phyloP scores from a whole-genome alignment of 64 coral and sea anemone species.

The Actinia equina region DNA sequence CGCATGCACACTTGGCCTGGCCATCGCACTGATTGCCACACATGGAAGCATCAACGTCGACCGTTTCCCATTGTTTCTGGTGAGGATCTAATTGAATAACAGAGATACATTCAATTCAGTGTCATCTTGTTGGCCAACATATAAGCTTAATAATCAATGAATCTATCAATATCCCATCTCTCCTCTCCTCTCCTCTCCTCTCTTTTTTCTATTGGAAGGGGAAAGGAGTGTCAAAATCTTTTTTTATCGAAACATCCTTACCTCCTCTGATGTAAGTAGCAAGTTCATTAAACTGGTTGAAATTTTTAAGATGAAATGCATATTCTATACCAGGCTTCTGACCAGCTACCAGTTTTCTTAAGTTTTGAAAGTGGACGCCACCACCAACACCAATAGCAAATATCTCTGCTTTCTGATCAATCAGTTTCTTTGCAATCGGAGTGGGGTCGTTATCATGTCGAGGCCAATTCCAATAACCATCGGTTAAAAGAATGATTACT shows the following conservation, averaged over 20 bases:
- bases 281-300: slow-evolving; percentile 68
- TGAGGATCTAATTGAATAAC: slow-evolving; percentile 49
- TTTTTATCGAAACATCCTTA: neutral
- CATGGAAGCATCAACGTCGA: slow-evolving; percentile 19
- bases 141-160: too few relatives aligned
- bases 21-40: slow-evolving; percentile 44
- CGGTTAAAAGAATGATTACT: slow-evolving; percentile 58
- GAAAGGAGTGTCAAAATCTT: too few relatives aligned
- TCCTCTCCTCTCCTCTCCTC: neutral
- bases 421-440: slow-evolving; percentile 11
- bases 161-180: neutral
- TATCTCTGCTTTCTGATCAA: slow-evolving; percentile 15
- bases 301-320: slow-evolving; percentile 62
- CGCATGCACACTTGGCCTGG: slow-evolving; percentile 45
- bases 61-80: slow-evolving; percentile 62
- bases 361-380: slow-evolving; percentile 12
- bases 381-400: slow-evolving; percentile 67
- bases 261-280: slow-evolving; percentile 80
- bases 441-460: neutral
- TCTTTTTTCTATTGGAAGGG: neutral
- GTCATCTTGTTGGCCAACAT: too few relatives aligned
- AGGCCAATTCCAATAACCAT: slow-evolving; percentile 61
- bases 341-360: slow-evolving; percentile 21
- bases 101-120: neutral
- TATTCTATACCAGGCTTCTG: slow-evolving; percentile 16